Conservation (phyloP, 2,888 invertebrate genomes). For the Capitulum mitella region DNA sequence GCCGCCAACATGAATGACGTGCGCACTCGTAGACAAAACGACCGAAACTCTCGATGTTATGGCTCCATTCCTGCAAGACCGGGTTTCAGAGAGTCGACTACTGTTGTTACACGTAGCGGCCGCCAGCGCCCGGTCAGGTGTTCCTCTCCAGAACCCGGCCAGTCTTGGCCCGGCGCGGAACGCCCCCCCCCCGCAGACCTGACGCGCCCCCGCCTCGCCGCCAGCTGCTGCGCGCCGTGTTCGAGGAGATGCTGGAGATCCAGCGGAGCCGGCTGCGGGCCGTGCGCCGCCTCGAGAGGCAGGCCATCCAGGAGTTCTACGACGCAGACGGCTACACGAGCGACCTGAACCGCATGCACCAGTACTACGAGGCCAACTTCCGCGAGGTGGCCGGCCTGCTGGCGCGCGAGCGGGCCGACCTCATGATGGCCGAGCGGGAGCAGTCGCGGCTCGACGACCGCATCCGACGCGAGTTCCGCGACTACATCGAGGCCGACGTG, state of each 20-base stretch:
- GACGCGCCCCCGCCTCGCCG: background rate
- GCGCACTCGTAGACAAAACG: no score
- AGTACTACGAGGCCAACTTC: constrained; percentile 23
- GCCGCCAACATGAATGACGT: no score
- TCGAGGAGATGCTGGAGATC: constrained; percentile 24
- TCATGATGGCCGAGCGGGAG: background rate
- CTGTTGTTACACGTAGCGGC: no score
- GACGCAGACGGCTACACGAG: constrained; percentile 8
- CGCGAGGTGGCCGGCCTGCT: constrained; percentile 5
- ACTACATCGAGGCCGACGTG: constrained; percentile 19
- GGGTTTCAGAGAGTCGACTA: no score
- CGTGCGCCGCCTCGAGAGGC: background rate
- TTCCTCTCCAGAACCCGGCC: no score
- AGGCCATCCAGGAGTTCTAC: constrained; percentile 14
- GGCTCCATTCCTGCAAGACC: no score
- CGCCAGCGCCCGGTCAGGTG: no score
- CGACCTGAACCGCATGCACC: constrained; percentile 11
- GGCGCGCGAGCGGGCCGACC: background rate
- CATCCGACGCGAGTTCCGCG: background rate
- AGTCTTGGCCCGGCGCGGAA: no score
- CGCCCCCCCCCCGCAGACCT: no score
- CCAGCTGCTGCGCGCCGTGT: constrained; percentile 14
- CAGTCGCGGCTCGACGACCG: background rate
- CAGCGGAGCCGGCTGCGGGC: background rate
- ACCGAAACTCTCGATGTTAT: no score